A percentile compares a stretch with the other conserved stretches of the same genome.
Conservation (phyloP, 2,113 vertebrate genomes). For the Scomber colias region DNA sequence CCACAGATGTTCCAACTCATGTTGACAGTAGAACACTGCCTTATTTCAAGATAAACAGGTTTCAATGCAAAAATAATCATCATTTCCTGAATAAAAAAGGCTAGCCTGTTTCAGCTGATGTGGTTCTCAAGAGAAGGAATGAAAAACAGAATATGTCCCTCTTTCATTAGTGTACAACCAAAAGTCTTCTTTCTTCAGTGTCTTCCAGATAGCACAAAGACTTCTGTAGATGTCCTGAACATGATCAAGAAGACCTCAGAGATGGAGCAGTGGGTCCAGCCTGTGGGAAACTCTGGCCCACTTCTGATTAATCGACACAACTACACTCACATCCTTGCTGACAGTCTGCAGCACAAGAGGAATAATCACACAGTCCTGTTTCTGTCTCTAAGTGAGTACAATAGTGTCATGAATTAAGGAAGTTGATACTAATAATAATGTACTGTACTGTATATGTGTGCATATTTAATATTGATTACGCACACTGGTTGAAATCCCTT, state of each 20-base stretch:
- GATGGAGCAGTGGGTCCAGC: conserved; percentile 62
- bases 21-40: too few species aligned
- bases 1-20: too few species aligned
- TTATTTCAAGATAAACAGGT: too few species aligned
- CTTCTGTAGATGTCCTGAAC: fast-evolving
- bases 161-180: too few species aligned
- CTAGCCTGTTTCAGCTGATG: too few species aligned
- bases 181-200: conserved; percentile 70
- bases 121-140: too few species aligned
- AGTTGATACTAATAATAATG: neutral
- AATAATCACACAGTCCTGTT: conserved; percentile 54
- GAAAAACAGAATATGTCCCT: too few species aligned
- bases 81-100: too few species aligned
- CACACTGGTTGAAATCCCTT: neutral
- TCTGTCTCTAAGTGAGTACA: conserved; percentile 75
- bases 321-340: conserved; percentile 76
- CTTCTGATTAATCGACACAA: conserved; percentile 64
- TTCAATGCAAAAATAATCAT: too few species aligned
- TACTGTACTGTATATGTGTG: neutral
- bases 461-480: neutral
- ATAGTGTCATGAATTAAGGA: neutral
- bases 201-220: conserved; percentile 19
- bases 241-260: conserved; percentile 51
- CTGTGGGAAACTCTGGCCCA: conserved; percentile 21
- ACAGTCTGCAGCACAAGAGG: neutral